Evolutionary conservation across 2,888 invertebrate genomes (phyloP), one percentile per base, ranked within the genome.

Genomic region (Hydriomena furcata): DNA sequence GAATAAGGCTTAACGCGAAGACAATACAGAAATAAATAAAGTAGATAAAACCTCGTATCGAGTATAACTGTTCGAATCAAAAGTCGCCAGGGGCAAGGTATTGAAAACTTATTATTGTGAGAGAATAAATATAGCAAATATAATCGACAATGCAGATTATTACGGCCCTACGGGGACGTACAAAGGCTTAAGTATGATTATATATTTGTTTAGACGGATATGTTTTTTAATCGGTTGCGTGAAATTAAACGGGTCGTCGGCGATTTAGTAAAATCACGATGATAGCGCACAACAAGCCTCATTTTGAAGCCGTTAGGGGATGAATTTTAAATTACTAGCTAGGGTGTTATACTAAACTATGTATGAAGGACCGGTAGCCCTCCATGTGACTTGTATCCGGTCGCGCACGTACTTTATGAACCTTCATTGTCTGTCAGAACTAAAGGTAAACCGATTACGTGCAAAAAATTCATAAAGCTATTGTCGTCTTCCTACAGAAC

Each of bases 381-480:
- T 75, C 63, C 60, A 63, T 65, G 68, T 71, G 74, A 73, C 65
- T 73, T 78, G 71, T 69, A 80, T 84, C 80, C 81, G 79, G 77
- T 72, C 71, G 74, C 72, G 78, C 79, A 78, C 82, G 80, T 83
- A 77, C 68, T 65, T 67, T 80, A 79, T 75, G 76, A 75, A 69
- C 75, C 67, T 47, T 75, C 72, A 79, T 81, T 82, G 82, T 84
- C 75, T 76, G 74, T 65, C 72, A 70, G 65, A 74, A 77, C 77
- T 79, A 75, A 71, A 78, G 77, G 76, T 86, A 81, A 84, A 84
- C 80, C 79, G 79, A 85, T 84, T 84, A 84, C 76, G 73, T 71
- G 79, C 80, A 81, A 82, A 85, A 84, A 84, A 85, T 84, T 84
- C 80, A 85, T 86, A 84, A 79, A 81, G 72, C 69, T 68, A 76